phyloP scores from a whole-genome alignment of 1,140 invertebrate species.

The Trialeurodes vaporariorum region DNA sequence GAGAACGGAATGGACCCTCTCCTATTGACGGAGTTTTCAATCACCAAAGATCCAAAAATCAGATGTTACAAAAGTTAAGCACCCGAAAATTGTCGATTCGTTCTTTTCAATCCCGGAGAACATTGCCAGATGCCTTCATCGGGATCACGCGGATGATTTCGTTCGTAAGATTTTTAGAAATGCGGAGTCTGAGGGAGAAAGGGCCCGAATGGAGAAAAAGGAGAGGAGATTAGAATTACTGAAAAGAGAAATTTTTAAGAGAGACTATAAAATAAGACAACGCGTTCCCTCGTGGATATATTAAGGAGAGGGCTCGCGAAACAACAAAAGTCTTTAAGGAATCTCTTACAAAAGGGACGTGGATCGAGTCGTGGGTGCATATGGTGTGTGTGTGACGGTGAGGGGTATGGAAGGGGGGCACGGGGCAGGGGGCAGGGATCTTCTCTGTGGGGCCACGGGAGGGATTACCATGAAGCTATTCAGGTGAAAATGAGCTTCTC shows the following conservation, averaged over 20 bases:
- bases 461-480: not conserved
- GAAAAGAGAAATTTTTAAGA: not conserved
- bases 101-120: no score
- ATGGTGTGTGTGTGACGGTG: not conserved
- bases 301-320: not conserved
- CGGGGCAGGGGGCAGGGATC: not conserved
- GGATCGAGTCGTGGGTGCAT: not conserved
- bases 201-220: no score
- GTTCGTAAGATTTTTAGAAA: no score
- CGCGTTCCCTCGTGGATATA: not conserved
- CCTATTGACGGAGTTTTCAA: no score
- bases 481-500: not conserved
- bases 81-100: no score
- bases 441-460: no score
- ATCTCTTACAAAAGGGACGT: not conserved
- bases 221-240: not conserved
- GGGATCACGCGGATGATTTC: no score
- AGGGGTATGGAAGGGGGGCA: not conserved
- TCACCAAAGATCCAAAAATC: no score
- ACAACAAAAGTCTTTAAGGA: not conserved
- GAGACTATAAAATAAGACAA: slow-evolving; percentile 1
- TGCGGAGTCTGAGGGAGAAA: no score
- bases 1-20: no score
- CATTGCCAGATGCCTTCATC: no score
- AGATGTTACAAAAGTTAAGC: no score